Conservation (phyloP, 2,888 invertebrate species). For the Ochlodes sylvanus region DNA sequence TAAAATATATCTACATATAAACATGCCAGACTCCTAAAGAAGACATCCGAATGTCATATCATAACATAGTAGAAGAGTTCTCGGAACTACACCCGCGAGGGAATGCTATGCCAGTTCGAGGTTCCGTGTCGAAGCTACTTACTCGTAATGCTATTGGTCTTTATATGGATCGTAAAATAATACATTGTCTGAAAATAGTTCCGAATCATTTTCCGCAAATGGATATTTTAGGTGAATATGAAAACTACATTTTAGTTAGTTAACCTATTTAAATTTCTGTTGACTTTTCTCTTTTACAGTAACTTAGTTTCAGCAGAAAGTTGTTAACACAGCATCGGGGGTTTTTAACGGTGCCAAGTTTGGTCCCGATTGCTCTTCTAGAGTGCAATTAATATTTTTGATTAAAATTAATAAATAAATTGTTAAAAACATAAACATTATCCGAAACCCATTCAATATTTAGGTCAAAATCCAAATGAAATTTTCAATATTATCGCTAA, state of each 20-base stretch:
- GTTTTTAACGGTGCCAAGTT: no score
- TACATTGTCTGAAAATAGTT: not conserved
- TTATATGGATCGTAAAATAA: conserved; percentile 3
- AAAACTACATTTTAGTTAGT: no score
- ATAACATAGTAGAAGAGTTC: conserved; percentile 19
- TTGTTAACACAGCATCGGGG: no score
- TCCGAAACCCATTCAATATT: not conserved
- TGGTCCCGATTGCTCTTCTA: no score
- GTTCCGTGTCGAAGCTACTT: conserved; percentile 9
- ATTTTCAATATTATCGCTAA: not conserved
- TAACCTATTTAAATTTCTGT: no score
- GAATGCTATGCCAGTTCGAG: conserved; percentile 12
- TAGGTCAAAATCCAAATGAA: not conserved
- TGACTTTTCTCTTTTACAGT: no score
- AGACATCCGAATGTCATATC: conserved; percentile 32
- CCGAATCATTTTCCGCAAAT: no score
- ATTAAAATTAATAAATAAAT: no score
- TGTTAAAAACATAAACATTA: no score
- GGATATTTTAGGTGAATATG: no score
- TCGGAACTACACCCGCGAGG: conserved; percentile 19
- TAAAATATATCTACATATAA: not conserved
- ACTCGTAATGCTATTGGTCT: not conserved
- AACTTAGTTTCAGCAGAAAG: no score
- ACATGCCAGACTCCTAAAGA: conserved; percentile 16
- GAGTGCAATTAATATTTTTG: no score